Evolutionary conservation across 2,888 invertebrate genomes (phyloP).

Genomic region (Andrena chrysosceles): DNA sequence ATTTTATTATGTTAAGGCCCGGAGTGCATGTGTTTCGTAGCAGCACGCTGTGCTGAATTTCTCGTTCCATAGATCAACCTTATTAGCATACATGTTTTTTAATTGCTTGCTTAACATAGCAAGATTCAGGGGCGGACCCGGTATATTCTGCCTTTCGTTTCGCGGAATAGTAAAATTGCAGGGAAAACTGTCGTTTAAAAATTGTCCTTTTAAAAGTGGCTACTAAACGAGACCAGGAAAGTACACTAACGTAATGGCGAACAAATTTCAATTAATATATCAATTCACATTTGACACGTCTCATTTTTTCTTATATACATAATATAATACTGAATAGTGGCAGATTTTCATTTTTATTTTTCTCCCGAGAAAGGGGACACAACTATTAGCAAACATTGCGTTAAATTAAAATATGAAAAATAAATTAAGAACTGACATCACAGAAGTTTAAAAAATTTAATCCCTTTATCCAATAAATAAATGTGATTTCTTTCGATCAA

Average conservation of each 20-base stretch:
- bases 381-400: too few species aligned
- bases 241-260: too few species aligned
- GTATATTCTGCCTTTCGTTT: not conserved
- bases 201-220: too few species aligned
- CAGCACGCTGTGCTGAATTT: conserved; percentile 1
- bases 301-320: too few species aligned
- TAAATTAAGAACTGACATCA: not conserved
- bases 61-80: conserved; percentile 5
- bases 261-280: too few species aligned
- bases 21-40: not conserved
- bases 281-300: too few species aligned
- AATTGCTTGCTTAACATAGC: conserved; percentile 19
- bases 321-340: too few species aligned
- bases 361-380: too few species aligned
- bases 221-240: too few species aligned
- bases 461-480: not conserved
- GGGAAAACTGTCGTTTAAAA: not conserved
- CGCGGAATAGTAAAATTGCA: not conserved
- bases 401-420: not conserved
- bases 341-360: too few species aligned
- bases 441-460: not conserved
- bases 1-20: conserved; percentile 23
- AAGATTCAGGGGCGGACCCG: not conserved
- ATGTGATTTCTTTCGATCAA: too few species aligned
- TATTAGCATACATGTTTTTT: conserved; percentile 42